Base-by-base conservation (phyloP, 2,113 vertebrate genomes). In the Pantherophis guttatus region DNA sequence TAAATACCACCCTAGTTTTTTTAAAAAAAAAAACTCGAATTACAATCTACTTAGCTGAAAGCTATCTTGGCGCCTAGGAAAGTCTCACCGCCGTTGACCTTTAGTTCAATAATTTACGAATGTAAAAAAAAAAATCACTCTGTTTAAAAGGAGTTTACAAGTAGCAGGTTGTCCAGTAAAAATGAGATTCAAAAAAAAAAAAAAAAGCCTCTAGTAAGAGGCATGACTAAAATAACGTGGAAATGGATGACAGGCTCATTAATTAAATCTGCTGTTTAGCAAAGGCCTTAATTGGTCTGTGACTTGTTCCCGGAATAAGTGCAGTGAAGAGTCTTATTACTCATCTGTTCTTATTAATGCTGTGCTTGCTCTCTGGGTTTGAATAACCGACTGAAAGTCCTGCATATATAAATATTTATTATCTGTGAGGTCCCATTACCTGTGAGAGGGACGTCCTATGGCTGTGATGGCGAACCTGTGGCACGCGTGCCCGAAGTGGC, bases 181-280 rank as follows among this genome's bases (percentile, higher is more conserved):
- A 12, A 53, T 53, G 44, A 53, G 10, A 54, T 93, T 26, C 15
- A n/a, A 39, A 65, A 24, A 29, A 19, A 39, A 39, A 39, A 39
- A 39, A 39, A 23, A 48, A 65, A 24, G 1, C 2, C 24, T 88
- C 54, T 6, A 6, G 15, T 81, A 17, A 86, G 24, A 57, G 59
- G 55, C 55, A 19, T 26, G 54, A 86, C 90, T 86, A 93, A 81
- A 90, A 90, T 39, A 85, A 89, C 24, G 44, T 86, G 92, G 39
- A 94, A 94, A 91, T 91, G 39, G 24, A 44, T 53, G 39, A 44
- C 59, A 33, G 29, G 39, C 52, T 23, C 15, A 4, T 86, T 91
- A 53, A 91, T 89, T 86, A 53, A 91, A 89, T 29, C 54, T 19
- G 87, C n/a, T 90, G 87, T 91, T 91, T 75, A 89, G 70, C 90